Evolutionary conservation across 2,113 vertebrate species (phyloP).

Genomic region (Columbina picui): DNA sequence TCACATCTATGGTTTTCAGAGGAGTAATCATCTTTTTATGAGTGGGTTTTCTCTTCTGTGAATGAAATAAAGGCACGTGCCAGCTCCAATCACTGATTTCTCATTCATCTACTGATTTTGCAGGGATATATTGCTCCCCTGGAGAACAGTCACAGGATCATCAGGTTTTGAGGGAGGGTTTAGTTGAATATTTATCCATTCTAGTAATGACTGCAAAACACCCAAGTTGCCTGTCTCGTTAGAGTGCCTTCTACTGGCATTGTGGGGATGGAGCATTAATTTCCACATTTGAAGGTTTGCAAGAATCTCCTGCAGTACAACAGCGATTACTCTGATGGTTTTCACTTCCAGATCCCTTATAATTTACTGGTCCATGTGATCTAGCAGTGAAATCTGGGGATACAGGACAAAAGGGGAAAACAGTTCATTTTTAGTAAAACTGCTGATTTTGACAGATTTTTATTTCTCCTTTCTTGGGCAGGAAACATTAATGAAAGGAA

Average conservation of each 20-base stretch:
- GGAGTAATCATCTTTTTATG: background rate
- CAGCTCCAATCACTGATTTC: background rate
- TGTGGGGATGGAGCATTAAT: background rate
- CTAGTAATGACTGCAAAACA: background rate
- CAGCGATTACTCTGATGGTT: background rate
- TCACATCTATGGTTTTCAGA: background rate
- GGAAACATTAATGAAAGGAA: background rate
- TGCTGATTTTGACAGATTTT: background rate
- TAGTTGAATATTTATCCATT: background rate
- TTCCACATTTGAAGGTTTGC: background rate
- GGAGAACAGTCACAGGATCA: no score
- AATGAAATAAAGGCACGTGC: background rate
- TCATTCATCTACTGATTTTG: background rate
- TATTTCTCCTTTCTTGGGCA: background rate
- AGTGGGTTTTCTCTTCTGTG: background rate
- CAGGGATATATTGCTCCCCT: fast-evolving
- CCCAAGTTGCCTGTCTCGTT: background rate
- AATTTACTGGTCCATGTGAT: background rate
- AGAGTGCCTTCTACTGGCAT: background rate
- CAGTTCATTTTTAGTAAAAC: background rate
- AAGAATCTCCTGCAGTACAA: background rate
- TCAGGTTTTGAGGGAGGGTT: background rate
- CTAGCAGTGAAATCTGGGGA: background rate
- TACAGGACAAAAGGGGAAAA: background rate
- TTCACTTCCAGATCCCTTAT: background rate